Evolutionary conservation across 2,113 vertebrate genomes (phyloP).

Genomic region (human): GRCh38 chr17:42204501-42205000

Average conservation of each 20-base stretch:
- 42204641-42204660: neutral
- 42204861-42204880: neutral
- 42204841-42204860: neutral
- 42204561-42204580: neutral
- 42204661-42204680: neutral
- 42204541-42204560: neutral
- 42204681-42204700: neutral
- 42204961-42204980: no score
- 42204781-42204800: neutral
- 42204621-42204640: neutral
- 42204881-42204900: neutral
- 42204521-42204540: neutral
- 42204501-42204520: neutral
- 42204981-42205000: neutral
- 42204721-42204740: neutral
- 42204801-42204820: neutral
- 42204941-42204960: neutral
- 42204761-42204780: neutral
- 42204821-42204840: neutral
- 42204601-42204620: neutral
- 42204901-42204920: neutral
- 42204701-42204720: neutral
- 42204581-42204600: conserved; percentile 3
- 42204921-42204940: neutral
- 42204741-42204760: neutral